Conservation (phyloP, 2,888 invertebrate genomes). For the Drepana falcataria region DNA sequence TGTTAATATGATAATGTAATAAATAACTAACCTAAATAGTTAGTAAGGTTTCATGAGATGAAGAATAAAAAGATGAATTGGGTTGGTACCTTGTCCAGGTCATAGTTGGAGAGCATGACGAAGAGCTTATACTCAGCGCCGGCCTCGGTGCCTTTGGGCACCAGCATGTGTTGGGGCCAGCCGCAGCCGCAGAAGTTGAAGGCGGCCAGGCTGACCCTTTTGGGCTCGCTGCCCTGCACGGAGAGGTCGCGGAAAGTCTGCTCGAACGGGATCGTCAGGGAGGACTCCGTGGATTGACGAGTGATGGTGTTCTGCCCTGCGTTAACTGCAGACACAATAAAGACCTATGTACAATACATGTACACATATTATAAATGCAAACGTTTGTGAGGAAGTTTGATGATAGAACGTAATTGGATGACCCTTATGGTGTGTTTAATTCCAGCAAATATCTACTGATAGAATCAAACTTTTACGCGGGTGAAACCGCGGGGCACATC, state of each 20-base stretch:
- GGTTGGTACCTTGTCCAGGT: conserved; percentile 50
- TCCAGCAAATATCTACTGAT: too few species aligned
- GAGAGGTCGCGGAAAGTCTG: conserved; percentile 78
- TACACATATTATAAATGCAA: background rate
- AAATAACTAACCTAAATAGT: too few species aligned
- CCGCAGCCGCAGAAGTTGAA: conserved; percentile 82
- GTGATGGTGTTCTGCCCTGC: conserved; percentile 77
- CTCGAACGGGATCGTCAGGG: conserved; percentile 78
- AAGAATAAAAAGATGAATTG: too few species aligned
- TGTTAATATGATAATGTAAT: too few species aligned
- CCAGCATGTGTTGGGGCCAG: conserved; percentile 79
- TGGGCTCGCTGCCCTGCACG: conserved; percentile 37
- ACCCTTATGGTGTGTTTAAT: too few species aligned
- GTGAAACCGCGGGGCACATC: too few species aligned
- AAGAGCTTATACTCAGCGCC: conserved; percentile 61
- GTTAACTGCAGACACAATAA: conserved; percentile 60
- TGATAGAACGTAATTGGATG: too few species aligned
- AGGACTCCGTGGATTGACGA: conserved; percentile 79
- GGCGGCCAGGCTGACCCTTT: conserved; percentile 32
- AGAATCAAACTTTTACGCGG: too few species aligned
- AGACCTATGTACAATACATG: background rate
- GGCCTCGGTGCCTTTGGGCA: conserved; percentile 70
- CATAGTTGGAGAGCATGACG: conserved; percentile 72
- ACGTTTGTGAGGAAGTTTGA: background rate
- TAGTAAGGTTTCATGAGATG: too few species aligned